phyloP scores from a whole-genome alignment of 2,888 invertebrate species.

The Pelosia muscerda region DNA sequence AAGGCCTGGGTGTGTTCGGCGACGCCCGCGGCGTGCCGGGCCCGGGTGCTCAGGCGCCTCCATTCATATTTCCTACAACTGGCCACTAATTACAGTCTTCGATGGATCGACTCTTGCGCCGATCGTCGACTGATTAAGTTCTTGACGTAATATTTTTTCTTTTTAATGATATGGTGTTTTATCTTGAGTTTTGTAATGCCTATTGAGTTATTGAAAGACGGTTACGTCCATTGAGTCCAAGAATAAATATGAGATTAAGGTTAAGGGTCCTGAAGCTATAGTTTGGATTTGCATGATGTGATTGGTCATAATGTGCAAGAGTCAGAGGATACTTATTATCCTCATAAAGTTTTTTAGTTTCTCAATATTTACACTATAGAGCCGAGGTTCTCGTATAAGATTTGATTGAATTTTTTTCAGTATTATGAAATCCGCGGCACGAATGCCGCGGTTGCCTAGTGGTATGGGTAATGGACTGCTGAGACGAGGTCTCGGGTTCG shows the following conservation, averaged over 20 bases:
- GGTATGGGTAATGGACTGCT: no score
- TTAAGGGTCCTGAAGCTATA: not conserved
- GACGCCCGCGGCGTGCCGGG: slow-evolving; percentile 62
- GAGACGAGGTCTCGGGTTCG: no score
- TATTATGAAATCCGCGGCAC: no score
- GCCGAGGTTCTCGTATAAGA: no score
- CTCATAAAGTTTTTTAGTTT: no score
- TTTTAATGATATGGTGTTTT: slow-evolving; percentile 56
- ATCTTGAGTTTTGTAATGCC: slow-evolving; percentile 8
- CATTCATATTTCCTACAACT: slow-evolving; percentile 82
- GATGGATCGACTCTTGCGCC: slow-evolving; percentile 52
- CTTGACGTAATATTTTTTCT: slow-evolving; percentile 72
- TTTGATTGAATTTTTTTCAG: not conserved
- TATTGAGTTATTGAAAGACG: slow-evolving; percentile 8
- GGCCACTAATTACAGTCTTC: slow-evolving; percentile 76
- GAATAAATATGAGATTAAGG: not conserved
- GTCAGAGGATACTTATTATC: no score
- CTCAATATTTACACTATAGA: no score
- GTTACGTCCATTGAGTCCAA: not conserved
- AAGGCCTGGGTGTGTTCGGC: slow-evolving; percentile 50
- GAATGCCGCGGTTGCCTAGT: no score
- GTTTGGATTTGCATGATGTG: not conserved
- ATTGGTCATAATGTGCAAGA: no score
- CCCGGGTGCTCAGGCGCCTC: slow-evolving; percentile 66
- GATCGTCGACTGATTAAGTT: slow-evolving; percentile 76